Percentiles rank a stretch among this genome's conserved stretches.
Evolutionary conservation across 1,140 invertebrate genomes (phyloP).

Genomic region (Scaptomyza graminum): DNA sequence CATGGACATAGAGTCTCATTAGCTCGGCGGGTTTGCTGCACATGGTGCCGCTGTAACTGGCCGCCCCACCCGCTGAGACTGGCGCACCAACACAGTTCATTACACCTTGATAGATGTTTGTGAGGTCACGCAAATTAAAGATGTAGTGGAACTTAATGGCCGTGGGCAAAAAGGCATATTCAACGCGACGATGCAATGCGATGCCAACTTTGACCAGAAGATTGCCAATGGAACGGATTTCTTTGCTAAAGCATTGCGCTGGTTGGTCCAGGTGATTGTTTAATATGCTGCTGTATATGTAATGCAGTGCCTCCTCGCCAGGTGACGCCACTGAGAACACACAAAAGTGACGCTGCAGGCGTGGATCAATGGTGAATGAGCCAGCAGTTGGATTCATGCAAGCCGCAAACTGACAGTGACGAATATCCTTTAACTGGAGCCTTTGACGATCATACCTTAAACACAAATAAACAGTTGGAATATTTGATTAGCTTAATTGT

Average conservation of each 20-base stretch:
- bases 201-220: conserved; percentile 91
- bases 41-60: conserved; percentile 80
- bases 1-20: conserved; percentile 94
- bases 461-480: no score
- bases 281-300: conserved; percentile 94
- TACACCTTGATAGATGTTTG: conserved; percentile 92
- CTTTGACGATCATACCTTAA: conserved; percentile 91
- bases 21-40: conserved; percentile 89
- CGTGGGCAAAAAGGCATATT: conserved; percentile 93
- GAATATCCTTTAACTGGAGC: conserved; percentile 95
- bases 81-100: conserved; percentile 83
- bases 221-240: conserved; percentile 86
- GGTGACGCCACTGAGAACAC: conserved; percentile 96
- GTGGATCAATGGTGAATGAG: conserved; percentile 96
- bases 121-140: conserved; percentile 96
- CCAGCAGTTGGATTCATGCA: conserved; percentile 99
- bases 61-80: conserved; percentile 27
- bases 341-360: conserved; percentile 96
- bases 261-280: conserved; percentile 90
- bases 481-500: no score
- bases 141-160: conserved; percentile 98
- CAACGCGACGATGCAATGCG: conserved; percentile 90
- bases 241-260: conserved; percentile 87
- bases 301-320: conserved; percentile 89
- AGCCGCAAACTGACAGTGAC: conserved; percentile 96